Evolutionary conservation across 2,797 vertebrate genomes (phyloP).

Genomic region (Buceros bicornis): DNA sequence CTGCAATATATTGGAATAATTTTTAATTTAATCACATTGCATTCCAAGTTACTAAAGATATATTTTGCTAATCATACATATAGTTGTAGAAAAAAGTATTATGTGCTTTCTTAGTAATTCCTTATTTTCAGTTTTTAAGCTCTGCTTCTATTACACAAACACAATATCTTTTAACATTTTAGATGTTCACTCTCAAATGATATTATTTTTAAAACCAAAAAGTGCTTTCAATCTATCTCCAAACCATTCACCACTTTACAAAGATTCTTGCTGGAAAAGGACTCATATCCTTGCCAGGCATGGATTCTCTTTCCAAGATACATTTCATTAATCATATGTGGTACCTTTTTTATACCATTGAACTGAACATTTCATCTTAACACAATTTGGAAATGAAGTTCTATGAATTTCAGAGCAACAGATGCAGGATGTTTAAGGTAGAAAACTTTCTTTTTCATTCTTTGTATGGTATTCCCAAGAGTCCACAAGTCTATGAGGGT

Average conservation of each 20-base stretch:
- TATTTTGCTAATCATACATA: not conserved
- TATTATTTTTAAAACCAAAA: not conserved
- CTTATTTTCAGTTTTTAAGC: not conserved
- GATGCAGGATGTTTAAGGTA: not conserved
- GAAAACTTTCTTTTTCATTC: not conserved
- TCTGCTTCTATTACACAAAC: not conserved
- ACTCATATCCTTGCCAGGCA: not conserved
- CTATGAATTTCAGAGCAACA: not conserved
- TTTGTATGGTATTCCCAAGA: not conserved
- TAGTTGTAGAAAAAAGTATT: not conserved
- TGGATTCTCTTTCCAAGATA: not conserved
- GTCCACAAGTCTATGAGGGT: not conserved
- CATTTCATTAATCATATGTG: conserved; percentile 36
- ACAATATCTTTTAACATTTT: not conserved
- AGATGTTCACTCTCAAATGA: not conserved
- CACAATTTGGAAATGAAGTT: not conserved
- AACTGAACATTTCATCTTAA: not conserved
- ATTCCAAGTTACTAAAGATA: not conserved
- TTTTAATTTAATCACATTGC: not conserved
- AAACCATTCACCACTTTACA: not conserved
- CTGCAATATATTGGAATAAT: not conserved
- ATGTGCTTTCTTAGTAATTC: not conserved
- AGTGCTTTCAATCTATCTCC: not conserved
- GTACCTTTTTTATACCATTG: not conserved
- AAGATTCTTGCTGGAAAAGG: not conserved